Conservation (phyloP, 2,113 vertebrate genomes). For the Gymnorhina tibicen region DNA sequence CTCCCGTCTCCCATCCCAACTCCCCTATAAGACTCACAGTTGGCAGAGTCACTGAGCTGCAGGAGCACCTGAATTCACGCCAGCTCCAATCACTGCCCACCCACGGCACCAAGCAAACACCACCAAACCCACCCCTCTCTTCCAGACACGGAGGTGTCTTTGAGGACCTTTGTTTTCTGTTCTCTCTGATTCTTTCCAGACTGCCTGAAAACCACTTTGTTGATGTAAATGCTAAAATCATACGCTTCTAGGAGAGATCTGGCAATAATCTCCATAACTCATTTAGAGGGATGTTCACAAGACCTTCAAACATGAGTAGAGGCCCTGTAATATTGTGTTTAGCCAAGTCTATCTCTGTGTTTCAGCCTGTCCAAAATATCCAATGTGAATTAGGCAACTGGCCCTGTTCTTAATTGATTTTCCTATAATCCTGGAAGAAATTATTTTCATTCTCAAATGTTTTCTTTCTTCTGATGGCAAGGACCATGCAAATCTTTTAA, state of each 20-base stretch:
- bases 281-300: background rate
- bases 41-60: background rate
- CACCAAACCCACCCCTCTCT: background rate
- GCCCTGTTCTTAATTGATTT: constrained; percentile 43
- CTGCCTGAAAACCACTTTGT: background rate
- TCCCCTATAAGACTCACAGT: background rate
- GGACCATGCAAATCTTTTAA: background rate
- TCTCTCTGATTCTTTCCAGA: background rate
- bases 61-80: background rate
- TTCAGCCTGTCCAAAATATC: constrained; percentile 1
- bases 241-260: background rate
- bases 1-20: background rate
- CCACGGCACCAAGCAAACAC: background rate
- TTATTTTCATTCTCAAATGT: constrained; percentile 7
- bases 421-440: constrained; percentile 35
- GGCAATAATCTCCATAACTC: background rate
- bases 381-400: constrained; percentile 12
- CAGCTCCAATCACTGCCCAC: background rate
- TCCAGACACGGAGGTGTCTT: background rate
- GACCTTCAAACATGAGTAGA: background rate
- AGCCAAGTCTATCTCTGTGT: background rate
- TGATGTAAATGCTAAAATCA: background rate
- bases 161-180: background rate
- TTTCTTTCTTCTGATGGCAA: background rate
- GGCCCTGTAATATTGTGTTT: background rate